Percentiles rank a stretch among this genome's conserved stretches.
Conservation (phyloP, 2,888 invertebrate genomes). For the Parnassius orleans region DNA sequence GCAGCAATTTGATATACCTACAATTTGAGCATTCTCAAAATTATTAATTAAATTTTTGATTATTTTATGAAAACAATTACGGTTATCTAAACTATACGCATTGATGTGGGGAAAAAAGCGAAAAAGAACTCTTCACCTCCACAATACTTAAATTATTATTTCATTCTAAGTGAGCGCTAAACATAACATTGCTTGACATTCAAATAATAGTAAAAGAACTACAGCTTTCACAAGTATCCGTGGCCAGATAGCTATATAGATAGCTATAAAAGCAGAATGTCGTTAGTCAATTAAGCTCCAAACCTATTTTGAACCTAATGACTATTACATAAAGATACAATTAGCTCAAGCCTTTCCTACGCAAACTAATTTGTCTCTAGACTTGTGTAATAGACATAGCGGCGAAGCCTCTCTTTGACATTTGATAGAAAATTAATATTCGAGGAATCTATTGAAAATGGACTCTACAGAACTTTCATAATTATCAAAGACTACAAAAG, state of each 20-base stretch:
- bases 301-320: background rate
- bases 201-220: slow-evolving; percentile 17
- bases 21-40: too few relatives aligned
- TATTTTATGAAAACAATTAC: too few relatives aligned
- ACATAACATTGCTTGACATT: background rate
- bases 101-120: too few relatives aligned
- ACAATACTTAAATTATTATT: too few relatives aligned
- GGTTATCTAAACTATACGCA: too few relatives aligned
- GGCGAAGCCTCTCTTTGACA: slow-evolving; percentile 18
- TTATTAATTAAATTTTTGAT: too few relatives aligned
- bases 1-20: too few relatives aligned
- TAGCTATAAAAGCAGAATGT: slow-evolving; percentile 2
- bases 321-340: background rate
- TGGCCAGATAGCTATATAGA: slow-evolving; percentile 10
- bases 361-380: slow-evolving; percentile 9
- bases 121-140: too few relatives aligned
- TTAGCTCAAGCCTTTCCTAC: background rate
- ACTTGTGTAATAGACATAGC: slow-evolving; percentile 18
- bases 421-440: slow-evolving; percentile 21
- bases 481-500: too few relatives aligned
- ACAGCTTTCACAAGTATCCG: slow-evolving; percentile 19
- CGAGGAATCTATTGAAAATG: slow-evolving; percentile 9
- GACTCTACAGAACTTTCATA: background rate
- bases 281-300: background rate
- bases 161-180: too few relatives aligned